A percentile compares a stretch with the other conserved stretches of the same genome.
Conservation (phyloP, 2,797 vertebrate species). For the Cuniculus paca region DNA sequence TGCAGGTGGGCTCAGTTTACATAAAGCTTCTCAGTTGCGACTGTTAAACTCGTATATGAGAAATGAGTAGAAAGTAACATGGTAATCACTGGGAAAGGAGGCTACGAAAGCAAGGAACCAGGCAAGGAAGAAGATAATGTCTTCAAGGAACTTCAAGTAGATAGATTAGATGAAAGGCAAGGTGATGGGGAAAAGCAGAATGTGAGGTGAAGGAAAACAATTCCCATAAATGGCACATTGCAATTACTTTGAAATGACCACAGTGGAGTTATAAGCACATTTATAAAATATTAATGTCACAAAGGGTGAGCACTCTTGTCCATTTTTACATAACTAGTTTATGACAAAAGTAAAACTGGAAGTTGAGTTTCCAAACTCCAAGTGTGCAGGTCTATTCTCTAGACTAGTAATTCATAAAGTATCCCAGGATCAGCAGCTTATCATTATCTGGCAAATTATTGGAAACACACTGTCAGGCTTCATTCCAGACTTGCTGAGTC, state of each 20-base stretch:
- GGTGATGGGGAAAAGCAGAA: neutral
- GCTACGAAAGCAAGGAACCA: neutral
- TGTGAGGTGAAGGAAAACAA: neutral
- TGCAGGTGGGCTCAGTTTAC: neutral
- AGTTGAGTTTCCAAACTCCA: neutral
- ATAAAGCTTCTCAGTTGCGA: neutral
- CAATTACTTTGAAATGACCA: constrained; percentile 34
- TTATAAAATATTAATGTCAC: neutral
- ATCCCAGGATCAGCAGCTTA: neutral
- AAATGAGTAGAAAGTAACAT: neutral
- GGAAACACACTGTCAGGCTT: neutral
- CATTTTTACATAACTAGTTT: neutral
- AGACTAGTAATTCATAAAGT: neutral
- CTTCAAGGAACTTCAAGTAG: neutral
- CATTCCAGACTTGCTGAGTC: neutral
- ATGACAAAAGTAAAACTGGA: neutral
- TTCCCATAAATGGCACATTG: neutral
- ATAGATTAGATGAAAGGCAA: neutral
- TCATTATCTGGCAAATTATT: neutral
- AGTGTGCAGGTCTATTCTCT: neutral
- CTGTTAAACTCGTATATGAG: neutral
- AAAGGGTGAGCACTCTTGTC: neutral
- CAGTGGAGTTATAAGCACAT: constrained; percentile 9
- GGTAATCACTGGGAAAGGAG: neutral
- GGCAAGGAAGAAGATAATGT: neutral